phyloP scores from a whole-genome alignment of 2,113 vertebrate genomes.

The Cisticola juncidis region DNA sequence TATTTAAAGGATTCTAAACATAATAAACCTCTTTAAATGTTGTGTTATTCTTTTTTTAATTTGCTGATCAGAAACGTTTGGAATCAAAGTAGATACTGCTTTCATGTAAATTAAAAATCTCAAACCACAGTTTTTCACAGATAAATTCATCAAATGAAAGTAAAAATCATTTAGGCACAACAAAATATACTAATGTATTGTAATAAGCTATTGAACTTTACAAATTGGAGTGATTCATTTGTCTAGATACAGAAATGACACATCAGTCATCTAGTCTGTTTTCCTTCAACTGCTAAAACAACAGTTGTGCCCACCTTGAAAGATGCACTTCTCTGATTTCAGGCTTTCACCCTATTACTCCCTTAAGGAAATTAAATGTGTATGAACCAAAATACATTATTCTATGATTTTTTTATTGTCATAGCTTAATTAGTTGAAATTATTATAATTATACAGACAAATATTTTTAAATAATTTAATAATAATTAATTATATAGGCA shows the following conservation, averaged over 20 bases:
- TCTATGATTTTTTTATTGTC: neutral
- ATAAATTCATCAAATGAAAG: neutral
- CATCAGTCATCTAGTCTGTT: neutral
- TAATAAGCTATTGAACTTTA: neutral
- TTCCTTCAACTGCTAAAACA: neutral
- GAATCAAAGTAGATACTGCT: neutral
- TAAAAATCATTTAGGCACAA: neutral
- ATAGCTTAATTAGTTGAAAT: neutral
- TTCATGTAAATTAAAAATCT: neutral
- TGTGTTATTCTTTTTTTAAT: neutral
- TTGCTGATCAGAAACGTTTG: neutral
- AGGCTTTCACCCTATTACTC: neutral
- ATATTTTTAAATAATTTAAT: neutral
- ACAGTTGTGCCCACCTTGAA: neutral
- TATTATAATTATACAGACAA: neutral
- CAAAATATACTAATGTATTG: neutral
- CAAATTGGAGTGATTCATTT: neutral
- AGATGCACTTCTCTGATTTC: neutral
- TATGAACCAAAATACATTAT: fast-evolving
- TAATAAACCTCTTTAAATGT: neutral
- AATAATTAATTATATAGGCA: neutral
- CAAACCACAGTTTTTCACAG: neutral
- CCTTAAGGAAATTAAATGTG: neutral
- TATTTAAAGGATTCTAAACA: neutral
- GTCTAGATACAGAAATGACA: neutral